Conservation (phyloP, 2,113 vertebrate species). For the Alosa alosa region DNA sequence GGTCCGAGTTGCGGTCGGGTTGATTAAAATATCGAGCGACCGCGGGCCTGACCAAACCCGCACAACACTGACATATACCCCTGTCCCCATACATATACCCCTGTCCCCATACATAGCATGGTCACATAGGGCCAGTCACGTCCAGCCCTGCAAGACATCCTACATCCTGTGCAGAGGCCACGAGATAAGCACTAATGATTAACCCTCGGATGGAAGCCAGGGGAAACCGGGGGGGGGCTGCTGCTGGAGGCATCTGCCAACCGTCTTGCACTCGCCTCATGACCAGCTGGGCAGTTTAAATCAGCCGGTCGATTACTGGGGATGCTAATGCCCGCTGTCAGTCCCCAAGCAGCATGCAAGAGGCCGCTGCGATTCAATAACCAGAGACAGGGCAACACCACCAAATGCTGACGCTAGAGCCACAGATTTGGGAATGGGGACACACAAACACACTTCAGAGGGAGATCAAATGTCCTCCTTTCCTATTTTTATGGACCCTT, state of each 20-base stretch:
- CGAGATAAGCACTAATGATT: not conserved
- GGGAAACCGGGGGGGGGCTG: too few species aligned
- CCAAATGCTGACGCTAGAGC: not conserved
- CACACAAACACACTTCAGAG: not conserved
- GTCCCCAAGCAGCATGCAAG: not conserved
- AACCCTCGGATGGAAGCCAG: not conserved
- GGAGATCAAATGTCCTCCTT: too few species aligned
- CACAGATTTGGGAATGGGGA: not conserved
- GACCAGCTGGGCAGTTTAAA: constrained; percentile 37
- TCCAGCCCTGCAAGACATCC: not conserved
- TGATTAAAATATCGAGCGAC: too few species aligned
- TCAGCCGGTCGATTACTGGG: constrained; percentile 22
- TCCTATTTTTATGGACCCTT: too few species aligned
- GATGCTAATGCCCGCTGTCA: constrained; percentile 18
- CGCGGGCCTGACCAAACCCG: too few species aligned
- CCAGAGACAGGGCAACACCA: not conserved
- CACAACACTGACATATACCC: too few species aligned
- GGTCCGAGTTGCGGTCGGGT: too few species aligned
- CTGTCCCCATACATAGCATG: too few species aligned
- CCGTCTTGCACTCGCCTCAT: constrained; percentile 28
- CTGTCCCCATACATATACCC: too few species aligned
- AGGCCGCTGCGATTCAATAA: not conserved
- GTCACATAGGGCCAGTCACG: not conserved
- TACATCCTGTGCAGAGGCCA: not conserved
- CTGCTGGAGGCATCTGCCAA: constrained; percentile 25